phyloP scores from a whole-genome alignment of 1,140 invertebrate species.

The Pteromalus puparum region DNA sequence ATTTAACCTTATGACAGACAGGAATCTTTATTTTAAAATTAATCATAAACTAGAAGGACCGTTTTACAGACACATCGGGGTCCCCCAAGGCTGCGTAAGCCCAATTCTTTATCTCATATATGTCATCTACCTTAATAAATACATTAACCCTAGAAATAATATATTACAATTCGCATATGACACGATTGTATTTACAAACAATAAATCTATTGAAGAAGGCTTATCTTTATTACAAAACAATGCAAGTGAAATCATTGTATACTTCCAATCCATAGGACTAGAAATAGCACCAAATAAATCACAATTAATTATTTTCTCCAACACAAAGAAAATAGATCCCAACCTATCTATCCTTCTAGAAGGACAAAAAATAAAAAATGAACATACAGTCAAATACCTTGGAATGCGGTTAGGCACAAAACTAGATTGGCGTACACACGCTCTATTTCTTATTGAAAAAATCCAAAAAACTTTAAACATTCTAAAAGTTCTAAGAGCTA shows the following conservation, averaged over 20 bases:
- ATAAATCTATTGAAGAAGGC: constrained; percentile 1
- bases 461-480: constrained; percentile 42
- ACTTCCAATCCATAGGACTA: constrained; percentile 32
- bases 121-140: not conserved
- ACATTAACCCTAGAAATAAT: not conserved
- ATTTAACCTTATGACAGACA: constrained; percentile 42
- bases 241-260: not conserved
- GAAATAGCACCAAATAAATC: constrained; percentile 21
- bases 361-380: not conserved
- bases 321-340: not conserved
- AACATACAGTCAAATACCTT: constrained; percentile 46
- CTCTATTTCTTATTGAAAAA: constrained; percentile 27
- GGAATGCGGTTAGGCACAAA: constrained; percentile 47
- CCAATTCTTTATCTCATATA: constrained; percentile 50
- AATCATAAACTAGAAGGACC: not conserved
- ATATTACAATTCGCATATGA: constrained; percentile 51
- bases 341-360: too few relatives aligned
- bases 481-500: constrained; percentile 43
- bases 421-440: constrained; percentile 49
- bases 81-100: constrained; percentile 46
- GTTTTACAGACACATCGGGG: not conserved
- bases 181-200: constrained; percentile 27
- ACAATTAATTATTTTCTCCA: not conserved
- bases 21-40: constrained; percentile 45
- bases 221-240: not conserved